Percentiles rank a stretch among this genome's conserved stretches.
Conservation (phyloP, 2,888 invertebrate species). For the Choreutis nemorana region DNA sequence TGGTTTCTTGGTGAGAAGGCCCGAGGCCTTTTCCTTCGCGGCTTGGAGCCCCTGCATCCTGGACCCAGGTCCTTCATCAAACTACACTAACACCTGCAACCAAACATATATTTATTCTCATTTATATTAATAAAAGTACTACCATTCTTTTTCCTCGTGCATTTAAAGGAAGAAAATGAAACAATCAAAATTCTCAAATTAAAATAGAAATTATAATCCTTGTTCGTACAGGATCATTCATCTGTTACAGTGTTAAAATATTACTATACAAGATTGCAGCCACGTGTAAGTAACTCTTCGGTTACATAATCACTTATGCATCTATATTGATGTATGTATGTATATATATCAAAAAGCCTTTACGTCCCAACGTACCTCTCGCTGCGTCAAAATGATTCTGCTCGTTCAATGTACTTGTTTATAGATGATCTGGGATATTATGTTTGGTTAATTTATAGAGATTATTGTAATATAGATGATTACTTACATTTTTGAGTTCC, state of each 20-base stretch:
- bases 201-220: background rate
- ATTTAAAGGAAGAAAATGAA: background rate
- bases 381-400: no score
- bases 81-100: constrained; percentile 34
- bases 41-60: constrained; percentile 58
- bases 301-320: constrained; percentile 5
- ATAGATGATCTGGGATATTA: no score
- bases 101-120: constrained; percentile 4
- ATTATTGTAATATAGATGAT: constrained; percentile 9
- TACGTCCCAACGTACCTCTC: no score
- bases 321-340: constrained; percentile 8
- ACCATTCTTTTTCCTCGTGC: no score
- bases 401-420: no score
- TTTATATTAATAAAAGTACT: no score
- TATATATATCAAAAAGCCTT: constrained; percentile 9
- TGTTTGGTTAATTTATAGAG: no score
- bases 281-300: no score
- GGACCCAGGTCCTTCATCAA: constrained; percentile 43
- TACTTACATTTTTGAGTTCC: constrained; percentile 57
- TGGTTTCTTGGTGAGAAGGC: constrained; percentile 56
- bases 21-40: constrained; percentile 61
- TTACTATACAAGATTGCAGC: no score
- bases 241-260: no score
- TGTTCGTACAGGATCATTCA: no score
- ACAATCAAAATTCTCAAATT: no score